Percentiles rank a stretch among this genome's conserved stretches.
Evolutionary conservation across 1,140 invertebrate genomes (phyloP).

Genomic region (Delia radicum): DNA sequence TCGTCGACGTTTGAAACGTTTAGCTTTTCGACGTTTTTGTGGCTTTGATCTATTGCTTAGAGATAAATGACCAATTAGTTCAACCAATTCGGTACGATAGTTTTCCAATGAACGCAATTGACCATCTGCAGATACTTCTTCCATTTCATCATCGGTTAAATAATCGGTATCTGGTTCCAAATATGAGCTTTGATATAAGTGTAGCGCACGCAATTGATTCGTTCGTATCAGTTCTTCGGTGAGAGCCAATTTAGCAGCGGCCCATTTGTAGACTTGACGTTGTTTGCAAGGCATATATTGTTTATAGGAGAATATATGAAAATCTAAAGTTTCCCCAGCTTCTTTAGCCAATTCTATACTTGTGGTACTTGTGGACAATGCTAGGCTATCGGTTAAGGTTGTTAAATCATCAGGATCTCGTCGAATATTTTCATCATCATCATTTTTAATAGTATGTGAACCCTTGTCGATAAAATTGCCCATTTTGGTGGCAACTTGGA

Average conservation of each 20-base stretch:
- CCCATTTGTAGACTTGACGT: slow-evolving; percentile 43
- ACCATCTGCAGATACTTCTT: slow-evolving; percentile 2
- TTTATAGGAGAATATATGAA: slow-evolving; percentile 40
- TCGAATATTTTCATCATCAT: not conserved
- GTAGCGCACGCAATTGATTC: not conserved
- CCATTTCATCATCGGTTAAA: slow-evolving; percentile 35
- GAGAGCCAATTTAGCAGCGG: slow-evolving; percentile 40
- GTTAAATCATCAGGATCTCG: not conserved
- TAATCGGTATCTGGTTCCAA: slow-evolving; percentile 15
- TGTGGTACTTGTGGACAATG: not conserved
- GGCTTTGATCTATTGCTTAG: not conserved
- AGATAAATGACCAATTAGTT: not conserved
- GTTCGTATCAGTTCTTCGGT: slow-evolving; percentile 44
- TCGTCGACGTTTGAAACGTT: not conserved
- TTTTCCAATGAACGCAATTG: not conserved
- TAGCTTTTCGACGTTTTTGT: not conserved
- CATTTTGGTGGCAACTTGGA: too few species aligned
- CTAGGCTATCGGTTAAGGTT: not conserved
- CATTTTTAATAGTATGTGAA: not conserved
- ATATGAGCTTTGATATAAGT: not conserved
- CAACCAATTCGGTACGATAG: slow-evolving; percentile 7
- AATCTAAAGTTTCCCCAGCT: not conserved
- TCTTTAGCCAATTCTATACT: slow-evolving; percentile 9
- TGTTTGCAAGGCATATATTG: slow-evolving; percentile 40
- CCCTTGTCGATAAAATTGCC: slow-evolving; percentile 16